These are phyloP conservation scores for Styela clava DNA, from an alignment of 23 tunicate genomes.

Conservation along the genomic window DNA sequence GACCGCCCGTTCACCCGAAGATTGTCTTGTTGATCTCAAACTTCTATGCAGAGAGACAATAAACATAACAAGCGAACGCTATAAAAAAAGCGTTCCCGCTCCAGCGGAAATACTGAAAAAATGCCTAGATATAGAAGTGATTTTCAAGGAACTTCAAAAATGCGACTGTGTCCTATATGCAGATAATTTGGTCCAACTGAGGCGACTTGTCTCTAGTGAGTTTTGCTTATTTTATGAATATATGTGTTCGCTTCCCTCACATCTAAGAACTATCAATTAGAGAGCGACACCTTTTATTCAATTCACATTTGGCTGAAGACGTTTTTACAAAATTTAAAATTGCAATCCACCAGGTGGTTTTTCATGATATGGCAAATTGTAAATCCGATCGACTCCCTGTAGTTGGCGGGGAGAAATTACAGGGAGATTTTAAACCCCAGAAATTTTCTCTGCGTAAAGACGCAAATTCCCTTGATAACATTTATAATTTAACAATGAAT, in stretches of 20 bases:
- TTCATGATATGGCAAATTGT: slow-evolving; percentile 19
- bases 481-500: background rate
- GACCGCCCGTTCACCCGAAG: background rate
- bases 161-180: too few relatives aligned
- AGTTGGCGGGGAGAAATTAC: background rate
- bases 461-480: background rate
- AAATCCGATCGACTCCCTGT: background rate
- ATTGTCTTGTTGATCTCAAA: background rate
- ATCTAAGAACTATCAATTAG: slow-evolving; percentile 7
- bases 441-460: background rate
- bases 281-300: slow-evolving; percentile 1
- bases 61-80: background rate
- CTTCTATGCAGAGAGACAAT: background rate
- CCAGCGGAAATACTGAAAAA: background rate
- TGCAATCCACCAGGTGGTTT: background rate
- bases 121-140: background rate
- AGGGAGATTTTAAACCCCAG: background rate
- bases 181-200: too few relatives aligned
- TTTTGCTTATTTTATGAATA: too few relatives aligned
- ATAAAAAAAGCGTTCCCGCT: background rate
- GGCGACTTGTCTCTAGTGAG: too few relatives aligned
- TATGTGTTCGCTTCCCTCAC: too few relatives aligned
- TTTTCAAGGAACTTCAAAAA: too few relatives aligned
- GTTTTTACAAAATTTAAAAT: slow-evolving; percentile 10
- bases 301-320: background rate